phyloP scores from a whole-genome alignment of 2,113 vertebrate species.

The Myodes glareolus region DNA sequence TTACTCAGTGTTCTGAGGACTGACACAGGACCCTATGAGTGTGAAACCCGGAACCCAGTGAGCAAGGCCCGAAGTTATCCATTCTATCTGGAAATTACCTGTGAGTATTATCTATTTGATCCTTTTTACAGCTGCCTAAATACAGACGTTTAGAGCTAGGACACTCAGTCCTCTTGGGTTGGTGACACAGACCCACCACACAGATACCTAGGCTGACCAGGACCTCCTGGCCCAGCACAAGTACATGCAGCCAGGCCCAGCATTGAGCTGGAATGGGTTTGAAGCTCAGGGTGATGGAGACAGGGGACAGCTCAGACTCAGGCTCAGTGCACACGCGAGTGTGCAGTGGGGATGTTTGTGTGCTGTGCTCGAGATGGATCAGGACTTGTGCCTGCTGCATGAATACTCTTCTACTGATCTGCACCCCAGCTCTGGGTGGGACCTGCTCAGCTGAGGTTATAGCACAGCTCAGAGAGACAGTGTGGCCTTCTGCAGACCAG shows the following conservation, averaged over 20 bases:
- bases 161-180: not conserved
- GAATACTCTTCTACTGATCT: not conserved
- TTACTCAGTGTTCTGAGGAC: conserved; percentile 26
- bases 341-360: not conserved
- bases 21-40: not conserved
- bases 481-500: not conserved
- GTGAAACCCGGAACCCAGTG: conserved; percentile 29
- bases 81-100: conserved; percentile 46
- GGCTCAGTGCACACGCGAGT: not conserved
- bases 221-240: too few relatives aligned
- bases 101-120: conserved; percentile 61
- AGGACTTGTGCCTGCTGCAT: accelerated
- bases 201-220: not conserved
- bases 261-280: not conserved
- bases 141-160: not conserved
- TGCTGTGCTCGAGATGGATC: not conserved
- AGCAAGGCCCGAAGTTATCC: conserved; percentile 21
- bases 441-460: not conserved
- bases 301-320: not conserved
- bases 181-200: not conserved
- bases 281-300: not conserved
- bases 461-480: not conserved
- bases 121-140: accelerated
- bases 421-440: not conserved
- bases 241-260: not conserved